Evolutionary conservation across 2,888 invertebrate genomes (phyloP).

Genomic region (Leuctra nigra): DNA sequence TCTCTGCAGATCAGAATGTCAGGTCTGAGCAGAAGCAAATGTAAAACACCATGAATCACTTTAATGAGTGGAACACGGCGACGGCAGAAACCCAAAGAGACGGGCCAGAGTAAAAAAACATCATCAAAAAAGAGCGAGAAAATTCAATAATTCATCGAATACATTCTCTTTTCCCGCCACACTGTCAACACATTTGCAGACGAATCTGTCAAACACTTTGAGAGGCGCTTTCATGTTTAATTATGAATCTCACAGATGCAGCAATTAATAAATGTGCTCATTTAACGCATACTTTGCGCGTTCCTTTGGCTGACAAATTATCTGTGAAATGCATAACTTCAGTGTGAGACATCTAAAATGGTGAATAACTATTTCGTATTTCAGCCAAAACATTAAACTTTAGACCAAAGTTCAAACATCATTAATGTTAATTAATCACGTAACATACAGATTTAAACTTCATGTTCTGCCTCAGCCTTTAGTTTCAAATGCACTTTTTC

Average conservation of each 20-base stretch:
- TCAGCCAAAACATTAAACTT: no score
- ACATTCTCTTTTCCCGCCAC: background rate
- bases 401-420: no score
- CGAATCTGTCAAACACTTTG: background rate
- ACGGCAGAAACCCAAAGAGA: background rate
- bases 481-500: no score
- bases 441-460: no score
- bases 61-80: slow-evolving; percentile 11
- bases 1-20: background rate
- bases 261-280: background rate
- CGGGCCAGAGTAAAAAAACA: background rate
- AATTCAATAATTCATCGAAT: slow-evolving; percentile 11
- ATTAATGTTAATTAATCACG: no score
- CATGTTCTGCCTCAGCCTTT: no score
- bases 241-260: background rate
- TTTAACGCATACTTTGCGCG: background rate
- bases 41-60: slow-evolving; percentile 9
- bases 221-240: slow-evolving; percentile 3
- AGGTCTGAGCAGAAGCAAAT: background rate
- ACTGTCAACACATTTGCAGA: slow-evolving; percentile 13
- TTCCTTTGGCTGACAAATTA: background rate
- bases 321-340: background rate
- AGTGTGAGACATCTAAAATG: no score
- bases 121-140: background rate
- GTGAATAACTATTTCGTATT: no score